Evolutionary conservation across 2,888 invertebrate species (phyloP), one percentile per base, ranked within the genome.

Genomic region (Hydrotaea diabolus): DNA sequence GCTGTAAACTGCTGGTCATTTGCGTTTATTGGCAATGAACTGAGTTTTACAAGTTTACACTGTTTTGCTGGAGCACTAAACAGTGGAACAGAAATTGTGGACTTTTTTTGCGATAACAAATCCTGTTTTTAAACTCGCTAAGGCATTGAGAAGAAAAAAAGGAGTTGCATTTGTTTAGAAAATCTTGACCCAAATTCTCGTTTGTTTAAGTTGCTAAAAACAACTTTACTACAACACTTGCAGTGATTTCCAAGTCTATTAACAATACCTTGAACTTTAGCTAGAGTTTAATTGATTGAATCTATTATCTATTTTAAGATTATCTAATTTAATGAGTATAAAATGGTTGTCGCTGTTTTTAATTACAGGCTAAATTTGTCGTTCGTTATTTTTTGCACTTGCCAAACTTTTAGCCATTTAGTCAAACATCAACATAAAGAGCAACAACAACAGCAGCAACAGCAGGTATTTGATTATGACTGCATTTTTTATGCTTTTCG

Each of bases 401-500:
- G 53, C 71, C 71, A 77, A 39, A 11, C 26, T n/a, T 26, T 36
- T 7, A 69, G 21, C 4, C 49, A 26, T 53, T 17, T 39, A 13
- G 17, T 17, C 46, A 17, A 73, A 46, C 21, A 36, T 36, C 71
- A 75, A 64, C 78, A 82, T 43, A 59, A 79, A 71, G 8, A 8
- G 36, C 43, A 17, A 11, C 15, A 21, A 39, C 71, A 75, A 71
- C 78, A 82, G 55, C 71, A 75, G 74, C 26, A 19, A 39, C 71
- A 53, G 13, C 26, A 59, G 23, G 13, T 26, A 59, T 26, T 59
- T 73, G 13, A 66, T n/a, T 39, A 64, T 36, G 21, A 59, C 55
- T 80, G 53, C 71, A 77, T 74, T 69, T 77, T 74, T 83, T 83
- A 55, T 57, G 36, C 39, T 17, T 49, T 66, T 7, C 49, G n/a